Evolutionary conservation across 2,113 vertebrate species (phyloP).

Genomic region (Podarcis muralis): DNA sequence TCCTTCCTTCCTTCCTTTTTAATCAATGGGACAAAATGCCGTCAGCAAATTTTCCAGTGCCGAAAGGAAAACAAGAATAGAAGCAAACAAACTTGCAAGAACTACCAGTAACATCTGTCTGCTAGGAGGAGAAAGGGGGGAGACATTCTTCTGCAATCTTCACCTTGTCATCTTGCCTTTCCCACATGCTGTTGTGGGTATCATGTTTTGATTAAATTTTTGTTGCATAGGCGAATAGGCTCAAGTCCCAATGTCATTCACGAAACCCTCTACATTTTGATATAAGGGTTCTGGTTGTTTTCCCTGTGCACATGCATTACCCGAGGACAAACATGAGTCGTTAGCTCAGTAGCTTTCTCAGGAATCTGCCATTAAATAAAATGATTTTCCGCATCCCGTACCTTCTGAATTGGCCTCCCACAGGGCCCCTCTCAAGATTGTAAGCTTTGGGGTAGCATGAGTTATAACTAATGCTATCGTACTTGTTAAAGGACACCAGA

Average conservation of each 20-base stretch:
- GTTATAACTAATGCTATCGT: conserved; percentile 16
- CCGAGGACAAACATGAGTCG: neutral
- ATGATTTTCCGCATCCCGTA: neutral
- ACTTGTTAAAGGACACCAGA: neutral
- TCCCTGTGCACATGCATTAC: neutral
- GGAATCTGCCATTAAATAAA: conserved; percentile 12
- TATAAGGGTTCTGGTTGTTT: neutral
- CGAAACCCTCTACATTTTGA: neutral
- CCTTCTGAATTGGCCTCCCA: neutral
- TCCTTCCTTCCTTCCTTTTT: neutral
- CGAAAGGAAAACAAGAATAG: conserved; percentile 12
- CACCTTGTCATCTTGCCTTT: neutral
- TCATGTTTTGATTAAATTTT: neutral
- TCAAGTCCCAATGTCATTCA: neutral
- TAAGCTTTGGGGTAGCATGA: neutral
- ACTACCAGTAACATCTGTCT: neutral
- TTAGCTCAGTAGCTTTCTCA: neutral
- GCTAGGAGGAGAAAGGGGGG: neutral
- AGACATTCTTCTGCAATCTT: neutral
- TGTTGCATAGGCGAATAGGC: neutral
- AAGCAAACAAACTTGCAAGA: neutral
- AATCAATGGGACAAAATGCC: neutral
- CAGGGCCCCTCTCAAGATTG: neutral
- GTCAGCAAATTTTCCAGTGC: neutral
- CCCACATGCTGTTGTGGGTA: neutral